Percentiles rank a stretch among this genome's conserved stretches.
Conservation (phyloP, 2,888 invertebrate species). For the Galeruca laticollis region DNA sequence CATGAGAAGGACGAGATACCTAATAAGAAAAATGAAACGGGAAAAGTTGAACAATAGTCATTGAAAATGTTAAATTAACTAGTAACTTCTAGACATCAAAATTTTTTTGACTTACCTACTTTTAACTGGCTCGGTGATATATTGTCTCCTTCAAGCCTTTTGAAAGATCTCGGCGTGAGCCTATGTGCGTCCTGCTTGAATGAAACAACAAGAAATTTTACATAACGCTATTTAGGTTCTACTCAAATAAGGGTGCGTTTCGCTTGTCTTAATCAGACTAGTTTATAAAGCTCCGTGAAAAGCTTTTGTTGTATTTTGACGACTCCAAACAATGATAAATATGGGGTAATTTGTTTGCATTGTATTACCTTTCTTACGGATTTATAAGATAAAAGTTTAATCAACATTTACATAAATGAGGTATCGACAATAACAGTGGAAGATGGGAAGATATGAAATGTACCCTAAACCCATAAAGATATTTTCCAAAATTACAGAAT, state of each 20-base stretch:
- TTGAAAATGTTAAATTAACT: no score
- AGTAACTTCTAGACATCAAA: no score
- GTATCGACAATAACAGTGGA: background rate
- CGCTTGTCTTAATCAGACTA: constrained; percentile 66
- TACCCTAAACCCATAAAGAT: no score
- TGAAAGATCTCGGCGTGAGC: background rate
- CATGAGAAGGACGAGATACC: no score
- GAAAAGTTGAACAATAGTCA: no score
- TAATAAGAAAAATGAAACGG: no score
- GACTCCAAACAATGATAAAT: constrained; percentile 63
- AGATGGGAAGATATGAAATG: no score
- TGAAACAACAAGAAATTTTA: constrained; percentile 63
- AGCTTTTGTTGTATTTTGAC: constrained; percentile 65
- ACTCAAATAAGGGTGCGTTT: constrained; percentile 63
- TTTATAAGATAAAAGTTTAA: constrained; percentile 34
- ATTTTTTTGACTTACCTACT: no score
- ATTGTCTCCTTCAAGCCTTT: no score
- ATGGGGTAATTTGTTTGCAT: constrained; percentile 61
- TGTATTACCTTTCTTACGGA: constrained; percentile 38
- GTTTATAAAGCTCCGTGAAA: constrained; percentile 63
- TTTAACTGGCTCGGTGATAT: no score
- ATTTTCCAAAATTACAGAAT: no score
- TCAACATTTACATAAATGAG: constrained; percentile 21
- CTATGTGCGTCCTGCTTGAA: constrained; percentile 51
- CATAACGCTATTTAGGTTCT: constrained; percentile 62